Conservation (phyloP, 2,888 invertebrate genomes). For the Galeopsomyia nigrocyanea region DNA sequence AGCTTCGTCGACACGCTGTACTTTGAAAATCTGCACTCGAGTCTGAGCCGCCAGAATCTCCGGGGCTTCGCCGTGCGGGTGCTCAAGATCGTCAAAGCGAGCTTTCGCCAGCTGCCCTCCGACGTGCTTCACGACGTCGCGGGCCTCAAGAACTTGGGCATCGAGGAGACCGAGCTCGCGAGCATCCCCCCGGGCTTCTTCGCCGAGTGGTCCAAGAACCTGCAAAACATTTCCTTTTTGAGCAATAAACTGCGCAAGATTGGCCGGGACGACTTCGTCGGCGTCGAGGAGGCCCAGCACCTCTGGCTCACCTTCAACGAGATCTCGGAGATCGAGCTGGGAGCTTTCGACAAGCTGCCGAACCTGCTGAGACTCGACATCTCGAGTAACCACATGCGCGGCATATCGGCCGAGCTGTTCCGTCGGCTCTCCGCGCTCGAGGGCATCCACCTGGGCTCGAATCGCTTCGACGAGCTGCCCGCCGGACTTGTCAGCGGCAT, state of each 20-base stretch:
- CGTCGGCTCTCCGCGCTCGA: conserved; percentile 29
- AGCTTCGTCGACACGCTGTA: conserved; percentile 5
- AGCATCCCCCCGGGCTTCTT: conserved; percentile 76
- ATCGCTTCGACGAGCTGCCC: conserved; percentile 76
- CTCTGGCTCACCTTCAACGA: conserved; percentile 79
- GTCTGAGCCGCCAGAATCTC: conserved; percentile 1
- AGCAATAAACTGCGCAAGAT: conserved; percentile 75
- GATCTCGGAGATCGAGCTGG: conserved; percentile 72
- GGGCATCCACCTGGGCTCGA: conserved; percentile 71
- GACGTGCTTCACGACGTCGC: conserved; percentile 15
- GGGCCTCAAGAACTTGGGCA: neutral
- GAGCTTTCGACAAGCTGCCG: conserved; percentile 75
- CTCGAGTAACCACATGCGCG: conserved; percentile 77
- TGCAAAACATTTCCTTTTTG: conserved; percentile 76
- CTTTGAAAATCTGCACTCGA: conserved; percentile 1
- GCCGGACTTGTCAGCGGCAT: conserved; percentile 71
- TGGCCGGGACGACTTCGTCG: conserved; percentile 50
- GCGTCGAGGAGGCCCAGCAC: conserved; percentile 68
- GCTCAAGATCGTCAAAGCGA: neutral
- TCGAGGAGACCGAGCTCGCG: neutral
- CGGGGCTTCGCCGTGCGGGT: neutral
- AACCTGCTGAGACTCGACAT: conserved; percentile 76
- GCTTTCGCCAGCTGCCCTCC: neutral
- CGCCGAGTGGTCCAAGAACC: conserved; percentile 72
- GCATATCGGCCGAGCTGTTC: conserved; percentile 71